Evolutionary conservation across 1,140 invertebrate genomes (phyloP).

Genomic region (Argopecten irradians): DNA sequence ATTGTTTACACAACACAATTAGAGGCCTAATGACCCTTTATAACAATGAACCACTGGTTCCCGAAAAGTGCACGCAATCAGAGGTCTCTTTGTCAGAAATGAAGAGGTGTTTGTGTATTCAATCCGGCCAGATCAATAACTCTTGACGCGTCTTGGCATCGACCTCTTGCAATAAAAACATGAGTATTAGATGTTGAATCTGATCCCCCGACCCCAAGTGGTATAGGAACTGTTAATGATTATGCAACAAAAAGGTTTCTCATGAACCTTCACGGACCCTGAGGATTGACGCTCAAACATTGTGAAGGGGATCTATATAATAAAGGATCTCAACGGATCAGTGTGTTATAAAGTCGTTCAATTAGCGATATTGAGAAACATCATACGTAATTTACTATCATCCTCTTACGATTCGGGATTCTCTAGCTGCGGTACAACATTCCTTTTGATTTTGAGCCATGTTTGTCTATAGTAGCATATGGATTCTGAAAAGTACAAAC

Average conservation of each 20-base stretch:
- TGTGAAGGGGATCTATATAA: neutral
- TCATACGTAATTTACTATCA: slow-evolving; percentile 12
- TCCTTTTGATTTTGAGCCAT: neutral
- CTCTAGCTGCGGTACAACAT: neutral
- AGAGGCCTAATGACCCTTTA: neutral
- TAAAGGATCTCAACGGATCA: neutral
- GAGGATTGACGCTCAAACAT: neutral
- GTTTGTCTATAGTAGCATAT: neutral
- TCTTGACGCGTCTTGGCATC: slow-evolving; percentile 6
- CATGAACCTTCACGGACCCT: neutral
- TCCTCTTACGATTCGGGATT: neutral
- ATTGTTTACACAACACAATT: slow-evolving; percentile 23
- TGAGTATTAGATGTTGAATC: neutral
- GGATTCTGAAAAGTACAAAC: neutral
- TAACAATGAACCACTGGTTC: neutral
- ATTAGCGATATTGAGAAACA: slow-evolving; percentile 11
- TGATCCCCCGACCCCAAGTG: neutral
- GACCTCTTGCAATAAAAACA: neutral
- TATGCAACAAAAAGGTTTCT: slow-evolving; percentile 2
- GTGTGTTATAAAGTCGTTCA: neutral
- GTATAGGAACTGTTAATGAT: neutral
- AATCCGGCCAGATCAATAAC: neutral
- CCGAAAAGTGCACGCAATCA: neutral
- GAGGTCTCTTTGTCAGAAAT: neutral
- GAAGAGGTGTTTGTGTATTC: neutral